phyloP scores from a whole-genome alignment of 2,888 invertebrate species.

The Nomada goodeniana region DNA sequence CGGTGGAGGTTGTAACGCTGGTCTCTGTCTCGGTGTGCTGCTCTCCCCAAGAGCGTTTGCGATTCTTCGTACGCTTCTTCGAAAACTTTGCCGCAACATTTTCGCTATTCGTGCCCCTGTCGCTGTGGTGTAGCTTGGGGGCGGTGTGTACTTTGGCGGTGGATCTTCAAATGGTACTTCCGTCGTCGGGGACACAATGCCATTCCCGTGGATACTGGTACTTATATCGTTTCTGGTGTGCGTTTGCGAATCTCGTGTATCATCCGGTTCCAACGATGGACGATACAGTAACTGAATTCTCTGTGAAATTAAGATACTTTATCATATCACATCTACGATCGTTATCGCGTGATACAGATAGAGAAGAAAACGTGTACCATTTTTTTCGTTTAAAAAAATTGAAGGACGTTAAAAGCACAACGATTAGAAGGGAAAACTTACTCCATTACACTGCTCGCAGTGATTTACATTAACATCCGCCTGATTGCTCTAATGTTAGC shows the following conservation, averaged over 20 bases:
- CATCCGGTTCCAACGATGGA: conserved; percentile 87
- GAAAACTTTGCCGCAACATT: conserved; percentile 90
- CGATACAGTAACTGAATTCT: conserved; percentile 93
- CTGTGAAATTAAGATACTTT: conserved; percentile 84
- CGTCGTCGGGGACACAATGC: conserved; percentile 76
- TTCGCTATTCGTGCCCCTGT: conserved; percentile 93
- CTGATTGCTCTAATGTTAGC: conserved; percentile 80
- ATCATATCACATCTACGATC: neutral
- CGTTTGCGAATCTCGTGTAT: conserved; percentile 78
- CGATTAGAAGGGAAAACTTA: conserved; percentile 73
- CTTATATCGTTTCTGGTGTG: conserved; percentile 74
- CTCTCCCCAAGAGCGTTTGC: conserved; percentile 85
- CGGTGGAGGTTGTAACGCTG: conserved; percentile 85
- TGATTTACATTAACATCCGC: conserved; percentile 82
- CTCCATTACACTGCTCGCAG: conserved; percentile 83
- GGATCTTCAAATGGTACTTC: conserved; percentile 88
- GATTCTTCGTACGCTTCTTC: conserved; percentile 91
- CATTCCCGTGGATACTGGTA: conserved; percentile 78
- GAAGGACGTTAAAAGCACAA: neutral
- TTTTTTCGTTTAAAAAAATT: neutral
- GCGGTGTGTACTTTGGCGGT: conserved; percentile 97
- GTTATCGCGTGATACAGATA: neutral
- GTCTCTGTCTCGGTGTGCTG: conserved; percentile 77
- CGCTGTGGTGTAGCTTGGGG: conserved; percentile 96
- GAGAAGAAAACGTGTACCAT: neutral